These are phyloP conservation scores for Ctenicera cuprea DNA, from an alignment of 2,888 invertebrate species.

Conservation along the genomic window DNA sequence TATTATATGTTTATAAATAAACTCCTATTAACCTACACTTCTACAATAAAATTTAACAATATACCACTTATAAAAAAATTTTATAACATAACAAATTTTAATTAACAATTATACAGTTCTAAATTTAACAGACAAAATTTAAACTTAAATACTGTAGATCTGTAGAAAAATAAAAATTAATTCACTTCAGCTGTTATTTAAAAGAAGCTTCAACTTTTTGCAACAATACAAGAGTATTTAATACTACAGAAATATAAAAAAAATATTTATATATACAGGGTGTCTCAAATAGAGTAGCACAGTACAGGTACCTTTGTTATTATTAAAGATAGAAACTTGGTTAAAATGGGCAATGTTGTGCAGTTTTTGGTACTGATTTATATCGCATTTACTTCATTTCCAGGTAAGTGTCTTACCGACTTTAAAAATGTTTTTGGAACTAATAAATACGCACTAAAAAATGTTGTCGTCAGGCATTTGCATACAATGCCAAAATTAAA, in stretches of 20 bases:
- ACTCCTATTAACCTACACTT: constrained; percentile 8
- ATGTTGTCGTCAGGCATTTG: no score
- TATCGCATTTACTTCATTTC: no score
- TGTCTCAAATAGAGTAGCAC: no score
- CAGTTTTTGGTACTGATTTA: no score
- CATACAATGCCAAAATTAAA: no score
- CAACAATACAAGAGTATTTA: not conserved
- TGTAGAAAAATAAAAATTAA: constrained; percentile 17
- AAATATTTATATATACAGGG: no score
- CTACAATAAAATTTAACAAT: constrained; percentile 16
- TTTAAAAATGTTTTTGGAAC: no score
- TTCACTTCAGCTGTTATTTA: not conserved
- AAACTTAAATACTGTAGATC: constrained; percentile 16
- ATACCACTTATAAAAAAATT: constrained; percentile 19
- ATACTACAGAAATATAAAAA: not conserved
- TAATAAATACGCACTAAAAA: no score
- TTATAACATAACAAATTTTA: constrained; percentile 10
- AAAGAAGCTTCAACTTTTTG: not conserved
- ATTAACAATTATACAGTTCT: constrained; percentile 15
- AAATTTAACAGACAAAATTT: constrained; percentile 14
- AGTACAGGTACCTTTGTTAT: no score
- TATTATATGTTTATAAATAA: constrained; percentile 19
- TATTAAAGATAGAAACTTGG: no score
- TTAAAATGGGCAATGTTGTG: no score
- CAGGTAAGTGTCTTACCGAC: no score